phyloP scores from a whole-genome alignment of 2,113 vertebrate species.

The Entosphenus tridentatus region DNA sequence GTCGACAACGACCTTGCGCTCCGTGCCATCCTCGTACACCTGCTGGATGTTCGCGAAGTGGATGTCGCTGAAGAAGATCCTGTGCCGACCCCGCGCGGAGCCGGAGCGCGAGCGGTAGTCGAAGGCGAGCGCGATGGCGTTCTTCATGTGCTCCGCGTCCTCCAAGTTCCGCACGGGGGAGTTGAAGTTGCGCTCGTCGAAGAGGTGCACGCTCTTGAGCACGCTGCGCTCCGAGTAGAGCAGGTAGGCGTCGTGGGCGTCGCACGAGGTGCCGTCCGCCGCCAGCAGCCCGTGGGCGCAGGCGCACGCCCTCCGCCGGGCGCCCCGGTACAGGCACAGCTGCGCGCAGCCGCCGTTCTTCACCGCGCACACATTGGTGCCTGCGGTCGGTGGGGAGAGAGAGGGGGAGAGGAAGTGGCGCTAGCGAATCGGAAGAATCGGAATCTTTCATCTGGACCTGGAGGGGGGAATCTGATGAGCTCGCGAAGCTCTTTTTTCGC shows the following conservation, averaged over 20 bases:
- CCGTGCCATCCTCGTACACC: slow-evolving; percentile 58
- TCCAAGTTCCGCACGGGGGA: slow-evolving; percentile 87
- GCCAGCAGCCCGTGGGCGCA: slow-evolving; percentile 83
- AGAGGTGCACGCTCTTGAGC: slow-evolving; percentile 86
- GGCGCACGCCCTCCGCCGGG: slow-evolving; percentile 40
- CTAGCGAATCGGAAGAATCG: too few species aligned
- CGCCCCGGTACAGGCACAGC: slow-evolving; percentile 64
- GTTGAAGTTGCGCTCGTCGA: slow-evolving; percentile 74
- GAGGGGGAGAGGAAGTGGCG: not conserved
- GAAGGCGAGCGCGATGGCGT: slow-evolving; percentile 72
- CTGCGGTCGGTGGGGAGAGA: slow-evolving; percentile 18
- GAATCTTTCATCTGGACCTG: too few species aligned
- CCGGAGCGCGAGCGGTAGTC: slow-evolving; percentile 54
- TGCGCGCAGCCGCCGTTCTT: slow-evolving; percentile 73
- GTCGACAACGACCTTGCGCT: slow-evolving; percentile 65
- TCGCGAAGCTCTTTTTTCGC: too few species aligned
- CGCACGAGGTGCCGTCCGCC: slow-evolving; percentile 46
- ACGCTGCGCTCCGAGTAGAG: slow-evolving; percentile 88
- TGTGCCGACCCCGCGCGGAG: slow-evolving; percentile 24
- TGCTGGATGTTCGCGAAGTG: slow-evolving; percentile 98
- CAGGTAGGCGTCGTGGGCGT: slow-evolving; percentile 76
- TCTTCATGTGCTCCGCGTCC: slow-evolving; percentile 87
- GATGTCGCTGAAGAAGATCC: slow-evolving; percentile 92
- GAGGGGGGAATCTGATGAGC: too few species aligned
- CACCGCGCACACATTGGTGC: slow-evolving; percentile 62